A percentile compares a stretch with the other conserved stretches of the same genome.
Evolutionary conservation across 1,140 invertebrate species (phyloP).

Genomic region (Drosophila simulans): DNA sequence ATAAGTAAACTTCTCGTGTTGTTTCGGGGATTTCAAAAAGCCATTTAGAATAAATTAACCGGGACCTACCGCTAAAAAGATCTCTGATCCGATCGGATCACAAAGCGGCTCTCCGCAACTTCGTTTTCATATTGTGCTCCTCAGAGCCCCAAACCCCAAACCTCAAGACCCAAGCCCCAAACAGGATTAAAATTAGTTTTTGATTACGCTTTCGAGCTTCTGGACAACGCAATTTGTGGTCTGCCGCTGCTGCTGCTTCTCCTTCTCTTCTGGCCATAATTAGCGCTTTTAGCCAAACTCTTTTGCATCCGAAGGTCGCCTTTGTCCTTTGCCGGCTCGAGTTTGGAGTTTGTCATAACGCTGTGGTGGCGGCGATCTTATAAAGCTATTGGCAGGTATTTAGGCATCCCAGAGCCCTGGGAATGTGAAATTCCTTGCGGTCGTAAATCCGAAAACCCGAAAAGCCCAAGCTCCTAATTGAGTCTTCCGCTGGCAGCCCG

Average conservation of each 20-base stretch:
- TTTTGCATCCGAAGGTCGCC: slow-evolving; percentile 79
- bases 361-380: slow-evolving; percentile 63
- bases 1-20: slow-evolving; percentile 75
- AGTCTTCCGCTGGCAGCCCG: slow-evolving; percentile 68
- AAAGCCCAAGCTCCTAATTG: slow-evolving; percentile 71
- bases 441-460: slow-evolving; percentile 66
- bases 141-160: no score
- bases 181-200: slow-evolving; percentile 85
- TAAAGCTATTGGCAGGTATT: slow-evolving; percentile 80
- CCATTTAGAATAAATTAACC: slow-evolving; percentile 82
- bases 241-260: slow-evolving; percentile 4
- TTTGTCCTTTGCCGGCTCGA: slow-evolving; percentile 27
- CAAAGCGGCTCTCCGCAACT: slow-evolving; percentile 8
- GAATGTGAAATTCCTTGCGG: slow-evolving; percentile 74
- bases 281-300: slow-evolving; percentile 82
- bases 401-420: slow-evolving; percentile 31
- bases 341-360: slow-evolving; percentile 62
- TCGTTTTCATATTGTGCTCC: not conserved
- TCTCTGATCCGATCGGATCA: slow-evolving; percentile 40
- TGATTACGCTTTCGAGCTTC: slow-evolving; percentile 85
- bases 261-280: slow-evolving; percentile 53
- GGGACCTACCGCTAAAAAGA: slow-evolving; percentile 79
- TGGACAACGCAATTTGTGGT: slow-evolving; percentile 84
- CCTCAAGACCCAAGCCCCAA: slow-evolving; percentile 39
- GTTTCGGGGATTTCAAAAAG: slow-evolving; percentile 79